Evolutionary conservation across 1,140 invertebrate genomes (phyloP), one percentile per base, ranked within the genome.

Genomic region (Pissodes strobi): DNA sequence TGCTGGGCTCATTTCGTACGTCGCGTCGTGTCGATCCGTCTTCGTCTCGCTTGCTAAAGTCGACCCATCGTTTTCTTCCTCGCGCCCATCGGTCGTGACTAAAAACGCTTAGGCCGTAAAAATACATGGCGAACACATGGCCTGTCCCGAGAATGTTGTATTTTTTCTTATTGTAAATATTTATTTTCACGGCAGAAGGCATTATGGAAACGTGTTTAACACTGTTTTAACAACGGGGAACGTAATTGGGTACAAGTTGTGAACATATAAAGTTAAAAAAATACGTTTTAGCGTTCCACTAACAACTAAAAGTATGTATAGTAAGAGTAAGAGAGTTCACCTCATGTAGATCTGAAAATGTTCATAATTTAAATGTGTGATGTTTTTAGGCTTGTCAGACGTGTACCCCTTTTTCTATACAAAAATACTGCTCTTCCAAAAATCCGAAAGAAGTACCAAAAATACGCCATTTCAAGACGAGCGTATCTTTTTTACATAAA

Each of bases 161-260:
- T 58, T 49, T 51, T 60, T 58, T 46, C 23, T 38, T 37, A 37
- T 60, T 60, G 45, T 60, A 60, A 60, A 60, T 60, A 60, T 60
- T 60, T 60, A 60, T 60, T 38, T 60, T 51, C 46, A 49, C 57
- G 19, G 57, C 55, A 34, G 22, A 58, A 30, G 41, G 41, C 43
- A 60, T 18, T 39, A 39, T 23, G 27, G 57, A n/a, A 17, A 49
- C 45, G 18, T 38, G 57, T 60, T 51, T 38, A 39, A 60, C 57
- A 51, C 22, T 48, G 30, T 45, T 45, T 46, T 39, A 58, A 58
- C 18, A 46, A 25, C 43, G 10, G 0, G 1, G 4, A n/a, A 38
- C 27, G 10, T 13, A 23, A 49, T 49, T 30, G 25, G 25, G 25
- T 27, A 27, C 25, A 27, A 27, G 25, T 27, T 27, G 9, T 3